These are phyloP conservation scores for Drosophila mayaguana DNA, from an alignment of 2,888 invertebrate genomes.

Conservation along the genomic window DNA sequence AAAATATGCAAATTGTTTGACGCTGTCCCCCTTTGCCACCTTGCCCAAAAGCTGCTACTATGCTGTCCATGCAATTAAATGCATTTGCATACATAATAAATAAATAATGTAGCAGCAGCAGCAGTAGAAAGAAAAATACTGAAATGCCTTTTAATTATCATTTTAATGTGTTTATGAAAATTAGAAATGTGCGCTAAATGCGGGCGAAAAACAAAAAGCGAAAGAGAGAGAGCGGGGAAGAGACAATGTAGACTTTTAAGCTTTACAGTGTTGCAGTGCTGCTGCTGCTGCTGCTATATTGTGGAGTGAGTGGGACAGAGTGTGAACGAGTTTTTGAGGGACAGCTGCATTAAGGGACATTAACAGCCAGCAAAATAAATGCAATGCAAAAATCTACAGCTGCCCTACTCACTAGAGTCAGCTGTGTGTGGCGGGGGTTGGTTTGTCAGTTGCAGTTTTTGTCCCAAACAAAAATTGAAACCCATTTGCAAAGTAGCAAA, in stretches of 20 bases:
- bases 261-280: slow-evolving; percentile 2
- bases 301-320: neutral
- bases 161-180: slow-evolving; percentile 82
- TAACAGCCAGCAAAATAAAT: slow-evolving; percentile 23
- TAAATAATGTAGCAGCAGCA: slow-evolving; percentile 72
- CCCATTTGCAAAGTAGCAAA: slow-evolving; percentile 46
- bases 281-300: neutral
- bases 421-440: slow-evolving; percentile 33
- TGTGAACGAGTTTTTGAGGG: slow-evolving; percentile 25
- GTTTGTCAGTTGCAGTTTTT: slow-evolving; percentile 30
- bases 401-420: slow-evolving; percentile 19
- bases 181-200: slow-evolving; percentile 73
- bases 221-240: neutral
- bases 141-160: slow-evolving; percentile 78
- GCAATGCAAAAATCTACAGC: slow-evolving; percentile 39
- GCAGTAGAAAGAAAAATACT: slow-evolving; percentile 38
- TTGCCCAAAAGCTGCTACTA: slow-evolving; percentile 9
- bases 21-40: slow-evolving; percentile 18
- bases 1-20: slow-evolving; percentile 82
- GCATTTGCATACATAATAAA: slow-evolving; percentile 83
- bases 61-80: slow-evolving; percentile 78
- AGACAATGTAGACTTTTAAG: neutral
- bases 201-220: neutral
- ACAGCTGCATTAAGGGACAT: slow-evolving; percentile 63
- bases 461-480: slow-evolving; percentile 18